Evolutionary conservation across 2,888 invertebrate species (phyloP), one percentile per base, ranked within the genome.

Genomic region (Drosophila monieri): DNA sequence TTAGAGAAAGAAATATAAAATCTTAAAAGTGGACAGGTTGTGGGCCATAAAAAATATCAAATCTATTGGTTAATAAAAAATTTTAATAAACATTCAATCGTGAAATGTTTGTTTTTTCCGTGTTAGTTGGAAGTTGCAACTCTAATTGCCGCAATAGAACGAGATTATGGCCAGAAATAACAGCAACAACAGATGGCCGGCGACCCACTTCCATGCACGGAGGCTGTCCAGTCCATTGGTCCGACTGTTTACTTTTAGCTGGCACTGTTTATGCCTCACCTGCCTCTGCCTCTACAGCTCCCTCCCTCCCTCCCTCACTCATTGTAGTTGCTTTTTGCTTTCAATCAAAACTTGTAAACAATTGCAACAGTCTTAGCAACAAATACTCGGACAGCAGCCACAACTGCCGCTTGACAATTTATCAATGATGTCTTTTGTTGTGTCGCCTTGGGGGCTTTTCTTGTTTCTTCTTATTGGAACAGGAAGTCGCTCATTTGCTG

Each of bases 401-500:
- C 21, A 23, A 23, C 21, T 23, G 27, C 27, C 27, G 80, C 83
- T 85, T 80, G 80, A 85, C 86, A 85, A 80, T 84, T 85, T 85
- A 81, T 81, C 85, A 81, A 81, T 81, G 76, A 81, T 71, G 75
- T 60, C 59, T 57, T 43, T 48, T 58, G 21, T 61, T 62, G 75
- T 23, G 76, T 78, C 72, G 75, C 71, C 73, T 77, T 69, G 61
- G 54, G 64, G 43, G 70, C 69, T 74, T 21, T 55, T 43, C 18
- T 21, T 21, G 43, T 12, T 57, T 78, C 85, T 80, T 83, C 85
- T 80, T 83, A 83, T 85, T 84, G 80, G 84, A 84, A 84, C 80
- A 83, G 84, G 86, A 84, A 84, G 86, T 85, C 53, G 77, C 84
- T 83, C 78, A 77, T 85, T 84, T 84, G 83, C 78, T 61, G 71